A percentile compares a stretch with the other conserved stretches of the same genome.
Conservation (phyloP, 2,113 vertebrate genomes). For the Polyodon spathula region DNA sequence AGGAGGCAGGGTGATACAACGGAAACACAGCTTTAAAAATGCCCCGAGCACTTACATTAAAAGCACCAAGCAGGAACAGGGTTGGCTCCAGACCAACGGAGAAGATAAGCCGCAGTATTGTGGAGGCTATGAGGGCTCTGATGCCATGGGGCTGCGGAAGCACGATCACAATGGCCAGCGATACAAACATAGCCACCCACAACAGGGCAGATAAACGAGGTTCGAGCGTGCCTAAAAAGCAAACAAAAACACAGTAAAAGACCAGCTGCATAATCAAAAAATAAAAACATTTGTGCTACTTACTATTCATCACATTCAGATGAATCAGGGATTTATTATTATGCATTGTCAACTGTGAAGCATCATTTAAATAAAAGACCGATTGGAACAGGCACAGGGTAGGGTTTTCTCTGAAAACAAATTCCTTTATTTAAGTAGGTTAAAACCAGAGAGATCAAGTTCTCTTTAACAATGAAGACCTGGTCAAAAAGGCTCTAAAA, state of each 20-base stretch:
- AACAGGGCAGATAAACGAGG: slow-evolving; percentile 85
- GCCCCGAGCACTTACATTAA: slow-evolving; percentile 75
- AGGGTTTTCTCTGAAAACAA: no score
- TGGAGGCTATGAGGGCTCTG: slow-evolving; percentile 86
- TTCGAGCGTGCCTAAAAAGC: slow-evolving; percentile 77
- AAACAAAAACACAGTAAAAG: slow-evolving; percentile 6
- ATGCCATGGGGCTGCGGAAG: slow-evolving; percentile 93
- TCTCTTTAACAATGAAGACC: no score
- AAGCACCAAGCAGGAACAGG: slow-evolving; percentile 81
- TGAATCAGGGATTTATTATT: no score
- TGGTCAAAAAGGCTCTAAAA: no score
- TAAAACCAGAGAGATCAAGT: no score
- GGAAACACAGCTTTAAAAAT: not conserved
- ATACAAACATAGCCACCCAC: slow-evolving; percentile 90
- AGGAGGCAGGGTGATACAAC: not conserved
- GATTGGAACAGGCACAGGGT: no score
- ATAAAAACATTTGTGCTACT: no score
- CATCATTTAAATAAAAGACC: no score
- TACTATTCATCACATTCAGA: no score
- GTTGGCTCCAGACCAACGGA: slow-evolving; percentile 92
- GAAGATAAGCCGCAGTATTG: slow-evolving; percentile 88
- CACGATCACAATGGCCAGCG: slow-evolving; percentile 84
- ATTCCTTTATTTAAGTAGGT: no score
- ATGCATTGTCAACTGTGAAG: no score
- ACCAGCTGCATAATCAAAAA: no score